Percentiles rank a stretch among this genome's conserved stretches.
These are phyloP conservation scores for Camponotus vicinus DNA, from an alignment of 1,140 invertebrate species.

Conservation along the genomic window DNA sequence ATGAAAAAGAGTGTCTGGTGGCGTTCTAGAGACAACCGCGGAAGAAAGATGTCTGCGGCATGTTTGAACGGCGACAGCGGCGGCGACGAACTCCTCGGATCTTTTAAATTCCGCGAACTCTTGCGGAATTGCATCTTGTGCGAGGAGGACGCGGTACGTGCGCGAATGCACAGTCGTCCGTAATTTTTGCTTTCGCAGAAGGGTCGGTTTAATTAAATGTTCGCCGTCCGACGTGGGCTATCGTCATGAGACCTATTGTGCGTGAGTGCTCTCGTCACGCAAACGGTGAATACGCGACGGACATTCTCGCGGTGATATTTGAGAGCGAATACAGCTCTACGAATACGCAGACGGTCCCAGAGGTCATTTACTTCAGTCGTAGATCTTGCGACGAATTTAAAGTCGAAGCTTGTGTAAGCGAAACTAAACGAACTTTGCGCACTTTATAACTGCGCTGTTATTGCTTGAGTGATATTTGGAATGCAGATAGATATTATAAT, in stretches of 20 bases:
- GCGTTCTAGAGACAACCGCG: conserved; percentile 43
- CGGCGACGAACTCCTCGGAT: conserved; percentile 7
- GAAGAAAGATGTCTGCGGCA: conserved; percentile 55
- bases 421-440: background rate
- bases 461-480: background rate
- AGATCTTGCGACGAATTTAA: background rate
- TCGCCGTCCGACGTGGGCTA: background rate
- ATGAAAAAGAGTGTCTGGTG: conserved; percentile 54
- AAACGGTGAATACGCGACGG: conserved; percentile 16
- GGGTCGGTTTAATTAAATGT: conserved; percentile 55
- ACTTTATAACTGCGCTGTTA: too few species aligned
- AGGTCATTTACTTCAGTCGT: conserved; percentile 6
- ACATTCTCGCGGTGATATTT: conserved; percentile 19
- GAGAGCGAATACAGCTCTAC: background rate
- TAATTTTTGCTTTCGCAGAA: conserved; percentile 37
- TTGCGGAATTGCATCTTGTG: conserved; percentile 29
- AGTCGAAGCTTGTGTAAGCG: background rate
- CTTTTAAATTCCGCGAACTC: conserved; percentile 50
- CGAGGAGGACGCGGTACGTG: background rate
- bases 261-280: conserved; percentile 7
- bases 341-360: background rate
- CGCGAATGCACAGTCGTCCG: background rate
- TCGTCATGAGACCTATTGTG: conserved; percentile 16
- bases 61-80: conserved; percentile 2
- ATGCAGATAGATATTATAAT: background rate